phyloP scores from a whole-genome alignment of 2,113 vertebrate genomes.

The Mesoclemmys tuberculata region DNA sequence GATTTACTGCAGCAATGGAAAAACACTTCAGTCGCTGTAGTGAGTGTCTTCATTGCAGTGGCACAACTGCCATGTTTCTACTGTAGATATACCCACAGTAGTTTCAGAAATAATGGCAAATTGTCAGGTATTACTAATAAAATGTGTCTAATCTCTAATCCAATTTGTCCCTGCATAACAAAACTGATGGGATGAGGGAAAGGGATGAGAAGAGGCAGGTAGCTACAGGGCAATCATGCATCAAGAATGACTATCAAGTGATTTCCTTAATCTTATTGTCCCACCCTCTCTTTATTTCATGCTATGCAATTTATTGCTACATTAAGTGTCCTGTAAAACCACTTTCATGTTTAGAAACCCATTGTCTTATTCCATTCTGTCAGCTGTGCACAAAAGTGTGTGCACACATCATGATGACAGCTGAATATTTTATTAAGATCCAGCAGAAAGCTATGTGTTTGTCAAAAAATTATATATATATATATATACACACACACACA shows the following conservation, averaged over 20 bases:
- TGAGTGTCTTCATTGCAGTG: background rate
- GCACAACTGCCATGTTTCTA: background rate
- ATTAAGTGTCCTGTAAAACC: background rate
- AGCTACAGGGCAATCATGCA: background rate
- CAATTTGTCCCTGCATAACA: background rate
- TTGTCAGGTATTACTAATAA: background rate
- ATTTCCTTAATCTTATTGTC: background rate
- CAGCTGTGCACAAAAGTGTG: background rate
- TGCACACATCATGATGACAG: background rate
- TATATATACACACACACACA: no score
- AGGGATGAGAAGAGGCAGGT: background rate
- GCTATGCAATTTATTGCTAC: background rate
- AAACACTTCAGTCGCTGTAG: background rate
- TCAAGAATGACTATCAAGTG: background rate
- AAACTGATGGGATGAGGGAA: background rate
- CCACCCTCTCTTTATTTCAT: background rate
- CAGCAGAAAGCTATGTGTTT: background rate
- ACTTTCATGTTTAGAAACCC: background rate
- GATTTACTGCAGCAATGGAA: background rate
- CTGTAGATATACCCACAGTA: background rate
- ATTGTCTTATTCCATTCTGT: background rate
- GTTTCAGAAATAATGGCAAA: background rate
- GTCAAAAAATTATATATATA: background rate
- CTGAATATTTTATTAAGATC: background rate
- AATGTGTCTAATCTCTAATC: background rate